Evolutionary conservation across 2,797 vertebrate genomes (phyloP), one percentile per base, ranked within the genome.

Genomic region (Hafferia zeledoni): DNA sequence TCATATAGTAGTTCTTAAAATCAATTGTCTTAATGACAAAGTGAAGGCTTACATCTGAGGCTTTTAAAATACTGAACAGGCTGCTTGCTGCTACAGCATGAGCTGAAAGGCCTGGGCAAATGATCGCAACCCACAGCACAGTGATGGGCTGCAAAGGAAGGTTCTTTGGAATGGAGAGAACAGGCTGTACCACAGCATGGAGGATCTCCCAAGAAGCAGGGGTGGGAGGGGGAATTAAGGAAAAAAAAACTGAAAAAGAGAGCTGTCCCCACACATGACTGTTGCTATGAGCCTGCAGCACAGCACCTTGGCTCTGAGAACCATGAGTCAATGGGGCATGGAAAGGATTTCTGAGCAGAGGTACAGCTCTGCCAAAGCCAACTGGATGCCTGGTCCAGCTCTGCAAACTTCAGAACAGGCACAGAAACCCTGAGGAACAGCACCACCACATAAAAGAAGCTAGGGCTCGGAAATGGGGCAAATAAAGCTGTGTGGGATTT

Each of bases 321-420:
- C 41, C 1, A 1, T 3, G 44, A 67, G 44, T 63, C 39, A 69
- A 61, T 56, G 31, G 18, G 3, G 1, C 2, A 3, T 2, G 8
- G 68, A 90, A 4, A 19, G 10, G 39, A 35, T 81, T 82, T 65
- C 39, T 1, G 6, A 89, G 55, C 50, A 82, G 33, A 72, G 1
- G 27, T 77, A 41, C 44, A 69, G 63, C 50, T 20, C 50, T 33
- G 47, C 47, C 39, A 75, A 89, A 89, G 39, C 27, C 50, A 39
- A 4, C 22, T 3, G 19, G 6, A 13, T 25, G 30, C 13, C 71
- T 2, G 7, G 13, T 75, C 47, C 55, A 79, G 57, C 39, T 52
- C 35, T 79, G 15, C 30, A 81, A 56, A 72, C 31, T 72, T 81
- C 74, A 83, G 9, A 59, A 71, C 0, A 4, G 65, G 33, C 22